phyloP scores from a whole-genome alignment of 2,113 vertebrate genomes.

The Acanthochromis polyacanthus region DNA sequence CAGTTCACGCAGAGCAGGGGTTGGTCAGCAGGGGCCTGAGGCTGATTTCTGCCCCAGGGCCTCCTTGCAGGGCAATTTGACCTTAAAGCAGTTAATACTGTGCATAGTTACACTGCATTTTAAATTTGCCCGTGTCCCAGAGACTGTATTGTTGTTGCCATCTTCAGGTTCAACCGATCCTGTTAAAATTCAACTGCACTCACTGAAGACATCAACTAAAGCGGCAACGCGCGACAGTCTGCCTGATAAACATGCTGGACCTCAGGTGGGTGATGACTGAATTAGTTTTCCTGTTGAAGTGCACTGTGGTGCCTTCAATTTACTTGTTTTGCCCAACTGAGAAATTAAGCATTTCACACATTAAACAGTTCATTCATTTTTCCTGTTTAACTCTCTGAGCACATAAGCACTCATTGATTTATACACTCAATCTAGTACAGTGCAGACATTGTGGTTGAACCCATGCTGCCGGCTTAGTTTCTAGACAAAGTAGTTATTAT shows the following conservation, averaged over 20 bases:
- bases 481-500: background rate
- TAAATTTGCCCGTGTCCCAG: background rate
- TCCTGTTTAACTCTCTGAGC: slow-evolving; percentile 7
- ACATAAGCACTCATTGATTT: slow-evolving; percentile 14
- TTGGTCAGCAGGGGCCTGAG: background rate
- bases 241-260: slow-evolving; percentile 43
- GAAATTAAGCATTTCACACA: slow-evolving; percentile 17
- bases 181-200: slow-evolving; percentile 42
- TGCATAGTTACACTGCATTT: slow-evolving; percentile 15
- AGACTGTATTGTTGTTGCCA: slow-evolving; percentile 17
- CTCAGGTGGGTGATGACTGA: slow-evolving; percentile 65
- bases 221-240: background rate
- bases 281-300: background rate
- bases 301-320: background rate
- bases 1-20: slow-evolving; percentile 7
- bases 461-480: slow-evolving; percentile 5
- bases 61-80: background rate
- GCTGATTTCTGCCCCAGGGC: slow-evolving; percentile 18
- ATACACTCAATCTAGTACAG: slow-evolving; percentile 16
- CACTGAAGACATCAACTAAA: slow-evolving; percentile 4
- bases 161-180: slow-evolving; percentile 64
- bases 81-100: background rate
- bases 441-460: slow-evolving; percentile 5
- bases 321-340: slow-evolving; percentile 15
- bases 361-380: slow-evolving; percentile 5